Conservation (phyloP, 2,113 vertebrate species). For the Candoia aspera region DNA sequence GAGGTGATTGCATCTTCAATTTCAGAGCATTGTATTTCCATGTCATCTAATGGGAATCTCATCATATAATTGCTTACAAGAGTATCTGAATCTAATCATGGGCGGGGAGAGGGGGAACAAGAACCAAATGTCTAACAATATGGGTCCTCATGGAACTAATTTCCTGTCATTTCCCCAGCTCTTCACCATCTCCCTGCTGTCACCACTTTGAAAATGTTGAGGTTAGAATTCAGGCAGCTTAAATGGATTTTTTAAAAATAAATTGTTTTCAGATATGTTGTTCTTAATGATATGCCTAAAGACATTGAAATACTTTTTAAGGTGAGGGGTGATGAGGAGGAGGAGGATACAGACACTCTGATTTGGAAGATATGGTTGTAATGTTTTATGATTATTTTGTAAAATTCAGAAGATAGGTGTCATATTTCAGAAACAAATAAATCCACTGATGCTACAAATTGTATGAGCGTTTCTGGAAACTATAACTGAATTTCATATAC, state of each 20-base stretch:
- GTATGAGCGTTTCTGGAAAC: slow-evolving; percentile 51
- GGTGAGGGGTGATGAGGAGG: slow-evolving; percentile 30
- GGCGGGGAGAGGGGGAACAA: slow-evolving; percentile 44
- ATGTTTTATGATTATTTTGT: slow-evolving; percentile 47
- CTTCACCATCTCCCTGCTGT: slow-evolving; percentile 46
- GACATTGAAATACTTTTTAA: slow-evolving; percentile 63
- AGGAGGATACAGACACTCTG: slow-evolving; percentile 37
- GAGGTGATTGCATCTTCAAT: slow-evolving; percentile 50
- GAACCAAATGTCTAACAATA: slow-evolving; percentile 64
- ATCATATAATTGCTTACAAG: slow-evolving; percentile 61
- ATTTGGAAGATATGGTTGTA: slow-evolving; percentile 40
- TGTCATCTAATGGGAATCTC: slow-evolving; percentile 50
- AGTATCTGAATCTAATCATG: slow-evolving; percentile 56
- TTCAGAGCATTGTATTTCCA: slow-evolving; percentile 49
- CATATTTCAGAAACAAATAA: slow-evolving; percentile 49
- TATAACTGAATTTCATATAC: slow-evolving; percentile 39
- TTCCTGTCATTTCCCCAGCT: slow-evolving; percentile 65
- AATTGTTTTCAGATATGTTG: slow-evolving; percentile 75
- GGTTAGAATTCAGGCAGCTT: slow-evolving; percentile 65
- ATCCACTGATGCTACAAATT: slow-evolving; percentile 35
- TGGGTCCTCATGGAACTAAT: slow-evolving; percentile 66
- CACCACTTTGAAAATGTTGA: slow-evolving; percentile 54
- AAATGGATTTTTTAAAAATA: slow-evolving; percentile 78
- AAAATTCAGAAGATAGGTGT: slow-evolving; percentile 46
- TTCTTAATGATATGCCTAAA: slow-evolving; percentile 78